Percentiles rank a stretch among this genome's conserved stretches.
Conservation (phyloP, 1,140 invertebrate species). For the Gryllus bimaculatus region DNA sequence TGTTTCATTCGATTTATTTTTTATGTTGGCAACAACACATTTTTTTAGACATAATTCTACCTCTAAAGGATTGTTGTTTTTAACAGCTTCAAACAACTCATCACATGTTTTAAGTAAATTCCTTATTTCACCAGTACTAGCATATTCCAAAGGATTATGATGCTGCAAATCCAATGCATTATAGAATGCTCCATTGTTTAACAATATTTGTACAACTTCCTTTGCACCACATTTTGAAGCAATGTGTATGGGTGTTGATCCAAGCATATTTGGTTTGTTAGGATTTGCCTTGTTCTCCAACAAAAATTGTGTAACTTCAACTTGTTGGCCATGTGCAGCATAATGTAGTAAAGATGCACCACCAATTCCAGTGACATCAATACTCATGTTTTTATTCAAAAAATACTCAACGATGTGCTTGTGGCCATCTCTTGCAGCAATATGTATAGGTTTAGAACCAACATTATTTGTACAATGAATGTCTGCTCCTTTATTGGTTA, state of each 20-base stretch:
- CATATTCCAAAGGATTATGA: not conserved
- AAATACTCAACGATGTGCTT: not conserved
- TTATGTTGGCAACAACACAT: not conserved
- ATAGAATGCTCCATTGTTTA: conserved; percentile 13
- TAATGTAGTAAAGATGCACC: not conserved
- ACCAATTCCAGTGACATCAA: not conserved
- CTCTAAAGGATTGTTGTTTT: not conserved
- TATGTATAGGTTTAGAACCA: not conserved
- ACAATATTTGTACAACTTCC: conserved; percentile 13
- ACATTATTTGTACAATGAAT: not conserved
- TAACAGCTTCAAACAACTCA: not conserved
- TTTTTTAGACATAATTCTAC: not conserved
- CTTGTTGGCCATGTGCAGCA: not conserved
- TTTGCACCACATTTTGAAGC: not conserved
- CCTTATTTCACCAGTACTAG: not conserved
- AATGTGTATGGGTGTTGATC: not conserved
- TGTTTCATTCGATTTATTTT: not conserved
- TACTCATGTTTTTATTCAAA: not conserved
- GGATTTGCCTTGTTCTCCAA: conserved; percentile 16
- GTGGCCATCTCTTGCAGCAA: not conserved
- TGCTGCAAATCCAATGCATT: not conserved
- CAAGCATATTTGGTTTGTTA: conserved; percentile 11
- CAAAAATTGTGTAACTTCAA: conserved; percentile 20
- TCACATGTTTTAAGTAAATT: not conserved
- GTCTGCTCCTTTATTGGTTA: not conserved